These are phyloP conservation scores for Ianthella basta DNA, from an alignment of 37 sponge, comb jelly and placozoan genomes.

Conservation along the genomic window DNA sequence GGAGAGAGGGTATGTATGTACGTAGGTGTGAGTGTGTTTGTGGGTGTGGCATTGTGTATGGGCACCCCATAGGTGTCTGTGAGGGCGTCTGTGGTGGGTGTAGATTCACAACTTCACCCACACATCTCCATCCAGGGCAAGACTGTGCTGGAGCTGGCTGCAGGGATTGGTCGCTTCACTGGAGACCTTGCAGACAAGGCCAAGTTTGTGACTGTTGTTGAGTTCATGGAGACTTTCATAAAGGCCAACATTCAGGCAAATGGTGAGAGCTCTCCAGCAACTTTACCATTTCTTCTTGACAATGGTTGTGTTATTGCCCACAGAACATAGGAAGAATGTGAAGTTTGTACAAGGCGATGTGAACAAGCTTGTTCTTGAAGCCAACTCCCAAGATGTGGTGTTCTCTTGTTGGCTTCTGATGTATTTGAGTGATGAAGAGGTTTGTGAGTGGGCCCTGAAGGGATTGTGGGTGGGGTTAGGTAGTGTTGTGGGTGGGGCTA, in stretches of 20 bases:
- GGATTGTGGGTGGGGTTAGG: too few species aligned
- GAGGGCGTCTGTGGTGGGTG: too few species aligned
- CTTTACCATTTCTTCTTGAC: too few species aligned
- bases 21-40: too few species aligned
- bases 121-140: slow-evolving; percentile 31
- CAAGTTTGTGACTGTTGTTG: slow-evolving; percentile 46
- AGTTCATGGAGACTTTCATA: slow-evolving; percentile 65
- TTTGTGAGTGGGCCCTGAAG: not conserved
- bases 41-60: too few species aligned
- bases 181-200: slow-evolving; percentile 50
- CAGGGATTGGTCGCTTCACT: slow-evolving; percentile 64
- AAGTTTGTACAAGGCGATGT: slow-evolving; percentile 49
- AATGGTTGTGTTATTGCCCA: not conserved
- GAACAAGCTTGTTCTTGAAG: slow-evolving; percentile 34
- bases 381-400: slow-evolving; percentile 45
- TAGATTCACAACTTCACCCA: too few species aligned
- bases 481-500: too few species aligned
- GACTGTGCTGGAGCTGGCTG: slow-evolving; percentile 61
- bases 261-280: not conserved
- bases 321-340: slow-evolving; percentile 41
- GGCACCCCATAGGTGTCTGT: too few species aligned
- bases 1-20: too few species aligned
- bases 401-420: slow-evolving; percentile 76
- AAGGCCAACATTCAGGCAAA: slow-evolving; percentile 54
- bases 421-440: slow-evolving; percentile 66